Conservation (phyloP, 2,888 invertebrate genomes). For the Augiades crinisus region DNA sequence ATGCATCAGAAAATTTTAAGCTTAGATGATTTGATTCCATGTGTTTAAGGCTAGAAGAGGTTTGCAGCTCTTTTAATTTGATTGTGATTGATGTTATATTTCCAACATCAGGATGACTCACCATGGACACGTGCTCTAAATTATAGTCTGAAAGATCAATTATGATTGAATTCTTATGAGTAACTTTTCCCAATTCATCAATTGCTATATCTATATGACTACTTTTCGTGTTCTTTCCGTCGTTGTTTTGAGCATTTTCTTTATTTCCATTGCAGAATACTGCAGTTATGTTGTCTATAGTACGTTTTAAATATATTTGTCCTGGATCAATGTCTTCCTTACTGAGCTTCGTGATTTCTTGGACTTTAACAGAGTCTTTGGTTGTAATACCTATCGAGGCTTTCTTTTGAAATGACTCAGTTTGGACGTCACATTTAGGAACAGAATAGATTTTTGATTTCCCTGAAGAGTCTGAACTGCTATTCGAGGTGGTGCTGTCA, state of each 20-base stretch:
- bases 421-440: conserved; percentile 47
- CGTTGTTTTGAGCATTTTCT: conserved; percentile 22
- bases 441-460: conserved; percentile 33
- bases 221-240: conserved; percentile 26
- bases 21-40: conserved; percentile 41
- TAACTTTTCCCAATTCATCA: conserved; percentile 42
- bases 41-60: conserved; percentile 37
- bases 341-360: conserved; percentile 23
- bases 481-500: conserved; percentile 40
- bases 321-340: conserved; percentile 43
- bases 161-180: conserved; percentile 48
- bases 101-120: conserved; percentile 41
- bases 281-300: conserved; percentile 57
- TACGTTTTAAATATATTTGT: conserved; percentile 52
- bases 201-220: conserved; percentile 26
- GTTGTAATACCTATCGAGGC: conserved; percentile 52
- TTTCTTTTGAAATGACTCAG: conserved; percentile 51
- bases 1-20: conserved; percentile 44
- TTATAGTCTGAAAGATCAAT: conserved; percentile 57
- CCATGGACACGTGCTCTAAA: conserved; percentile 54
- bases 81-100: conserved; percentile 51
- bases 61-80: conserved; percentile 53
- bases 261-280: conserved; percentile 44
- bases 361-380: conserved; percentile 28
- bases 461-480: conserved; percentile 45